Percentiles rank a stretch among this genome's conserved stretches.
These are phyloP conservation scores for Ctena decussata DNA, from an alignment of 2,888 invertebrate genomes.

Conservation along the genomic window DNA sequence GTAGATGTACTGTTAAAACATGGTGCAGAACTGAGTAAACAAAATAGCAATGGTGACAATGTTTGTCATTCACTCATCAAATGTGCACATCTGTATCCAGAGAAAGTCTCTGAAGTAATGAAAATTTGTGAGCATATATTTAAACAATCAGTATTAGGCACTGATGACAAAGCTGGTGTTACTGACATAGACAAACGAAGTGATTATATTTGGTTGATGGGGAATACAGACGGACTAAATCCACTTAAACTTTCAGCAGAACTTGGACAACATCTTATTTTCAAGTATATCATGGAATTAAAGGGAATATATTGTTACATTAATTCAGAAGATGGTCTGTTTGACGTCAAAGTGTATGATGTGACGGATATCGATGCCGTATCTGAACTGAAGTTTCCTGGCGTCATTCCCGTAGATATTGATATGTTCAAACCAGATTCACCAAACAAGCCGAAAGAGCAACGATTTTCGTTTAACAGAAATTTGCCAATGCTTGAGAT, in stretches of 20 bases:
- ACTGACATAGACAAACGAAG: not conserved
- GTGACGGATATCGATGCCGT: constrained; percentile 65
- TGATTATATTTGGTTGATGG: constrained; percentile 45
- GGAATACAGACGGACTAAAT: constrained; percentile 48
- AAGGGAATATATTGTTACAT: constrained; percentile 58
- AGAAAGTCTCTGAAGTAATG: constrained; percentile 52
- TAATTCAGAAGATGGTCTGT: constrained; percentile 64
- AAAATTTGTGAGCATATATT: constrained; percentile 36
- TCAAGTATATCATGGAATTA: constrained; percentile 62
- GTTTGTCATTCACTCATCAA: constrained; percentile 69
- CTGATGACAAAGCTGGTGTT: not conserved
- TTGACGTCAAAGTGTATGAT: constrained; percentile 67
- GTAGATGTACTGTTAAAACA: constrained; percentile 56
- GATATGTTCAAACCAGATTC: not conserved
- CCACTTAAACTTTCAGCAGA: constrained; percentile 59
- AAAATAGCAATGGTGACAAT: constrained; percentile 70
- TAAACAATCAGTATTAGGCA: not conserved
- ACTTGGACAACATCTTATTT: constrained; percentile 55
- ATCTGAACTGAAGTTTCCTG: constrained; percentile 24
- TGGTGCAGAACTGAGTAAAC: constrained; percentile 48
- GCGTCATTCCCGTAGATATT: not conserved
- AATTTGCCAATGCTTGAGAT: constrained; percentile 59
- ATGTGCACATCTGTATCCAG: constrained; percentile 67
- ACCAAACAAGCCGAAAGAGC: not conserved
- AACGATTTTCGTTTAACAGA: not conserved